These are phyloP conservation scores for Varecia variegata DNA, from an alignment of 2,797 vertebrate genomes.

Conservation along the genomic window DNA sequence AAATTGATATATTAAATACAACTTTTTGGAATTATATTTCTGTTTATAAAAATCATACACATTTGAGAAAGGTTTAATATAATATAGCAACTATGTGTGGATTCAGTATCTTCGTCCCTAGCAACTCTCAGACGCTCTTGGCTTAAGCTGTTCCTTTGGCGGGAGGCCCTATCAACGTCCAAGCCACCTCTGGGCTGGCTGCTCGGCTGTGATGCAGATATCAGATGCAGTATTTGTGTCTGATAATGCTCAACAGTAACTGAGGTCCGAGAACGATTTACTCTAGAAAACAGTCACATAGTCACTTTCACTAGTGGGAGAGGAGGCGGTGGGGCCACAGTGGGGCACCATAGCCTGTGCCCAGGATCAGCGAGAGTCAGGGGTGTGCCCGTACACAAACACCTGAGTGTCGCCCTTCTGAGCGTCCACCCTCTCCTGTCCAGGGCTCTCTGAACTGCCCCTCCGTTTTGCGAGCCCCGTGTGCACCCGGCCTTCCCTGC, in stretches of 20 bases:
- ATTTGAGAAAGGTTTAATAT: background rate
- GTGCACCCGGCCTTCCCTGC: background rate
- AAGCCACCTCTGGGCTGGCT: background rate
- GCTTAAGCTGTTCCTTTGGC: background rate
- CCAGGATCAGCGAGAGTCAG: accelerated
- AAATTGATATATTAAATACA: too few relatives aligned
- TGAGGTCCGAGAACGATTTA: background rate
- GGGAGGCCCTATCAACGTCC: background rate
- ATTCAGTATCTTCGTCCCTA: background rate
- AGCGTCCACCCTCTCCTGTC: background rate
- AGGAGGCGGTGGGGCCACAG: background rate
- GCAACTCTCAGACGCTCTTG: background rate
- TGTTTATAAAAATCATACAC: background rate
- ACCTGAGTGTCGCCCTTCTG: background rate
- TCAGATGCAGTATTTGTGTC: background rate
- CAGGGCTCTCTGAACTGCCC: accelerated
- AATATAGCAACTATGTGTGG: background rate
- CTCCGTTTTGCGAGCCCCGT: accelerated
- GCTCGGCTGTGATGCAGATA: background rate
- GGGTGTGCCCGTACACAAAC: accelerated
- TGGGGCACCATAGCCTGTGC: too few relatives aligned
- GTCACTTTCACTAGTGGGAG: background rate
- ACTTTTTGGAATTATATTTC: background rate
- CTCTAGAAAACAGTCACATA: background rate
- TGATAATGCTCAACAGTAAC: background rate